Conservation (phyloP, 2,888 invertebrate species). For the Amiota mariae region DNA sequence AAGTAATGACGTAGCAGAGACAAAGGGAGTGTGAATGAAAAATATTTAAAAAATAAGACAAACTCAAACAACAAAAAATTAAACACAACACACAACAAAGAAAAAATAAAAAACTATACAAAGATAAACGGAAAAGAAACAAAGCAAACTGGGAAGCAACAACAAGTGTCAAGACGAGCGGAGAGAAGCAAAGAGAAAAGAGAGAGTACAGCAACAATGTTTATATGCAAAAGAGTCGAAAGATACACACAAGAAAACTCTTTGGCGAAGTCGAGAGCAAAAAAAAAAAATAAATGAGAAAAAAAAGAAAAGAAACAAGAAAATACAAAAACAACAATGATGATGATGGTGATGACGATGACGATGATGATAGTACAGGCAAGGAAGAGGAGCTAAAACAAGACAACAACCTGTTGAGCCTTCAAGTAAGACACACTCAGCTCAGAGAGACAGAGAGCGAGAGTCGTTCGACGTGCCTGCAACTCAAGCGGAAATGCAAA, state of each 20-base stretch:
- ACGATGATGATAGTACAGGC: slow-evolving; percentile 21
- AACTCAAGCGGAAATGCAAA: slow-evolving; percentile 67
- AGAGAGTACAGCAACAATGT: not conserved
- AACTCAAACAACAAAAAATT: slow-evolving; percentile 21
- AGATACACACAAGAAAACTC: slow-evolving; percentile 22
- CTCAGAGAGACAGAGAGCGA: slow-evolving; percentile 25
- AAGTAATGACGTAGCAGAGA: too few species aligned
- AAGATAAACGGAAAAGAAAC: not conserved
- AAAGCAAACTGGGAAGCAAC: not conserved
- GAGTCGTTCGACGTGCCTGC: slow-evolving; percentile 48
- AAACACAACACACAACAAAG: slow-evolving; percentile 25
- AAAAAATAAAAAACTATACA: not conserved
- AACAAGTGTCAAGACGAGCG: slow-evolving; percentile 4
- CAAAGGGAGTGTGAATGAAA: not conserved
- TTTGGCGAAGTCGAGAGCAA: slow-evolving; percentile 12
- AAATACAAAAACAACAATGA: slow-evolving; percentile 33
- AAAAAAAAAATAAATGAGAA: slow-evolving; percentile 22
- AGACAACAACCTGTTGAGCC: slow-evolving; percentile 62
- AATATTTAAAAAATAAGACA: slow-evolving; percentile 22
- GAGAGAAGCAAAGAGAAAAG: not conserved
- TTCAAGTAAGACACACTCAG: slow-evolving; percentile 36
- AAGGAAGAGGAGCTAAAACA: slow-evolving; percentile 33
- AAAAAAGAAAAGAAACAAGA: not conserved
- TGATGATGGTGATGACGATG: slow-evolving; percentile 48
- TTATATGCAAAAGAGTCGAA: slow-evolving; percentile 13